Percentiles rank a stretch among this genome's conserved stretches.
phyloP scores from a whole-genome alignment of 2,797 vertebrate genomes.

The Thaleichthys pacificus region DNA sequence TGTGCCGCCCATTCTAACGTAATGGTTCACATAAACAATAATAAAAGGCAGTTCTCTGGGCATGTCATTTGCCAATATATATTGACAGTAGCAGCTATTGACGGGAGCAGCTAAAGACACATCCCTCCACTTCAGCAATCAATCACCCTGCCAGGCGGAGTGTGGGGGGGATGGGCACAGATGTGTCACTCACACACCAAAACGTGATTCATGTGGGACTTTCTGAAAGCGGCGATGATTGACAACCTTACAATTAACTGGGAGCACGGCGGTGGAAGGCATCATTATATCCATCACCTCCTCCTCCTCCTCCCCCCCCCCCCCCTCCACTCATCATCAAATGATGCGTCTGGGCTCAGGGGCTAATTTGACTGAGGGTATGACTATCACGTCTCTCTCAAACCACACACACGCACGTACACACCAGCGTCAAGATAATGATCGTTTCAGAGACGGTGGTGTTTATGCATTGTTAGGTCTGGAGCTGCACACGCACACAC shows the following conservation, averaged over 20 bases:
- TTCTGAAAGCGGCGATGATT: slow-evolving; percentile 52
- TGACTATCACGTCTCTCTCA: slow-evolving; percentile 36
- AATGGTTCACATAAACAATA: slow-evolving; percentile 50
- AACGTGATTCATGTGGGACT: slow-evolving; percentile 48
- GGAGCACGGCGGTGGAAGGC: slow-evolving; percentile 42
- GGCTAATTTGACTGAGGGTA: slow-evolving; percentile 46
- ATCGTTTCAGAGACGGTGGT: not conserved
- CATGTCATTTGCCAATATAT: slow-evolving; percentile 1
- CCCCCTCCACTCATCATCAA: slow-evolving; percentile 40
- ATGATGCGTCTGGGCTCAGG: slow-evolving; percentile 43
- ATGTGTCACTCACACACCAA: not conserved
- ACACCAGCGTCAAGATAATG: slow-evolving; percentile 1
- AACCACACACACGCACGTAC: not conserved
- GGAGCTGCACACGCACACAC: not conserved
- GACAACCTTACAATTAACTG: slow-evolving; percentile 66
- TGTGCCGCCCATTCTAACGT: slow-evolving; percentile 25
- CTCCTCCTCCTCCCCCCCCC: slow-evolving; percentile 20
- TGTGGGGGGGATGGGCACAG: not conserved
- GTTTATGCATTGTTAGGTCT: not conserved
- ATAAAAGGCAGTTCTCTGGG: slow-evolving; percentile 36
- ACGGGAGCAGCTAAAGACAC: not conserved
- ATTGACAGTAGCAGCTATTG: not conserved
- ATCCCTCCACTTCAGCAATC: not conserved
- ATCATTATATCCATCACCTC: slow-evolving; percentile 60
- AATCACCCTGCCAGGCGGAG: not conserved